Evolutionary conservation across 2,888 invertebrate species (phyloP), one percentile per base, ranked within the genome.

Genomic region (Andrena chrysosceles): DNA sequence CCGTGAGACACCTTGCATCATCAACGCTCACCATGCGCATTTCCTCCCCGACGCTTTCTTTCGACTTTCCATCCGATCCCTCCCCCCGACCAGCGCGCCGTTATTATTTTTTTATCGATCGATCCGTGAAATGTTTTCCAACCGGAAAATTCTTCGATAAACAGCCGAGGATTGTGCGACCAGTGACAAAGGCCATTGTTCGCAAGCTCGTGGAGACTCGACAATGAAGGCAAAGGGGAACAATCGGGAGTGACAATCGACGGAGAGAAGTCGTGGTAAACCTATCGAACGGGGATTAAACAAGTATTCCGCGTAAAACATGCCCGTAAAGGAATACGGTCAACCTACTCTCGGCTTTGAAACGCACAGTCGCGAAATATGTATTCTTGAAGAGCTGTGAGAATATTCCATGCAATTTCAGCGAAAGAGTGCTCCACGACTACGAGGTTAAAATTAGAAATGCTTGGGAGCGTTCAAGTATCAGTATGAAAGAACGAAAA

Each of bases 151-250:
- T 81, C 64, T 42, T 35, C 63, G 59, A 63, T 56, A 83, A 70
- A 69, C 68, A 52, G n/a, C 49, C 33, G 62, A 48, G 64, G 56
- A 75, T 85, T 79, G 69, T 74, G 26, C 69, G 64, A 20, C 31
- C 29, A 20, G 54, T n/a, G 85, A 86, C 86, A 86, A 86, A 80
- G 86, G 77, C 87, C 71, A 86, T 86, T 86, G 83, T 87, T 70
- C 62, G 48, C 29, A 20, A 52, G 69, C 78, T 68, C 10, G 56
- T 1, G 23, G 56, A 26, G 20, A 23, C 56, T 56, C 66, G 70
- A 86, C 82, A 86, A 86, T 73, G 56, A 77, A 68, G 29, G 31
- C 60, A 67, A 48, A 35, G 59, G 77, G 42, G 84, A 86, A 86
- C 84, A 86, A 76, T 76, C 54, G 73, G 49, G 33, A 33, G 72